phyloP scores from a whole-genome alignment of 1,140 invertebrate species.

The Drosophila suzukii region DNA sequence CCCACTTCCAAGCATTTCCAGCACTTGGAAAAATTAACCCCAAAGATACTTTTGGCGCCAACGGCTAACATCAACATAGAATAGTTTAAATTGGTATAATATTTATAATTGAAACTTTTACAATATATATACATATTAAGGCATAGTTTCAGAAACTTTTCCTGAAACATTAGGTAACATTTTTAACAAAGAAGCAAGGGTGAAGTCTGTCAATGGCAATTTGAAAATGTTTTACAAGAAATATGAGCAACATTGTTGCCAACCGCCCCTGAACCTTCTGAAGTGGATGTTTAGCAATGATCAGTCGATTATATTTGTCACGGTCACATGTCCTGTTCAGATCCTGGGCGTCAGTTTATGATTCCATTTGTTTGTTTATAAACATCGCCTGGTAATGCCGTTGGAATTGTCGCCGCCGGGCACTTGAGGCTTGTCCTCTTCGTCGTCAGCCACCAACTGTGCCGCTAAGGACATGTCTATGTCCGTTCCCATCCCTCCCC shows the following conservation, averaged over 20 bases:
- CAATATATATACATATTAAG: not conserved
- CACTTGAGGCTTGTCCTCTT: conserved; percentile 69
- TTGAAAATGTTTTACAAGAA: conserved; percentile 24
- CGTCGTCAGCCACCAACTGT: conserved; percentile 76
- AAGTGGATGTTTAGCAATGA: conserved; percentile 40
- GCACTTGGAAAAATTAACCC: not conserved
- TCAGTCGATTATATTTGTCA: conserved; percentile 40
- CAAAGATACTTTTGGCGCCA: not conserved
- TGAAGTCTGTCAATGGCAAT: not conserved
- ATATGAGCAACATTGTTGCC: conserved; percentile 48
- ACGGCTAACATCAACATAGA: not conserved
- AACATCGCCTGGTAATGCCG: conserved; percentile 42
- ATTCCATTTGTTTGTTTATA: conserved; percentile 62
- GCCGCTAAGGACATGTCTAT: conserved; percentile 61
- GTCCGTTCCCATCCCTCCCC: not conserved
- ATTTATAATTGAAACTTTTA: not conserved
- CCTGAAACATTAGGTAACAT: not conserved
- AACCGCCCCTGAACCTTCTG: conserved; percentile 1
- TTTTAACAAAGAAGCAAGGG: not conserved
- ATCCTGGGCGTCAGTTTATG: conserved; percentile 24
- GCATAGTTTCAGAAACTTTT: not conserved
- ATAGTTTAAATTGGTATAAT: not conserved
- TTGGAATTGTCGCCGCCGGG: conserved; percentile 57
- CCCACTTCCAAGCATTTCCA: conserved; percentile 19
- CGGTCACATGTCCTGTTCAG: conserved; percentile 23